Percentiles rank a stretch among this genome's conserved stretches.
Conservation (phyloP, 30 jellyfish, hydroid and myxozoan genomes). For the Catostylus mosaicus region DNA sequence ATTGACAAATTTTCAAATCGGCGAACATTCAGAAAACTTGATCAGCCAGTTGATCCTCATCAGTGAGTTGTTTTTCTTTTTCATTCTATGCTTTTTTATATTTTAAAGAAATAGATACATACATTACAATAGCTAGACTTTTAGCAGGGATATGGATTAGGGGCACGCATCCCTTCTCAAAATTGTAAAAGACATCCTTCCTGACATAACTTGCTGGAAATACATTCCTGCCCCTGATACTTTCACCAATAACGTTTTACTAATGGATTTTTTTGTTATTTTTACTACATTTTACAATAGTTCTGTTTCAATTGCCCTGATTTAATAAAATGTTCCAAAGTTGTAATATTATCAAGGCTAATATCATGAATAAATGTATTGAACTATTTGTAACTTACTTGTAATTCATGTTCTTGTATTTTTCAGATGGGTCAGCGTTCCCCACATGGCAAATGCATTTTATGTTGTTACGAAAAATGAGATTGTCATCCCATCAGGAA, state of each 20-base stretch:
- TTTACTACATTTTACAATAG: too few species aligned
- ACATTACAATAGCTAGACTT: background rate
- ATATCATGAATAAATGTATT: too few species aligned
- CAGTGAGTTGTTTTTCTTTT: conserved; percentile 67
- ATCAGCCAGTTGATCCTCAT: conserved; percentile 95
- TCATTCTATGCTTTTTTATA: too few species aligned
- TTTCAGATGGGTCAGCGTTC: conserved; percentile 99
- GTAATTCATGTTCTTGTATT: background rate
- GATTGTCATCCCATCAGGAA: conserved; percentile 99
- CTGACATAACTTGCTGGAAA: too few species aligned
- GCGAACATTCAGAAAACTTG: conserved; percentile 93
- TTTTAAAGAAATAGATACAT: background rate
- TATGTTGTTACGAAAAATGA: conserved; percentile 97
- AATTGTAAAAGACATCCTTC: too few species aligned
- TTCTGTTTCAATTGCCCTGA: too few species aligned
- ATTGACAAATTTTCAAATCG: conserved; percentile 93
- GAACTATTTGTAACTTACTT: too few species aligned
- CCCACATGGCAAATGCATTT: conserved; percentile 99
- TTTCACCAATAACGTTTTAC: background rate
- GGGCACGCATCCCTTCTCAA: background rate
- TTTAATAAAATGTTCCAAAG: too few species aligned
- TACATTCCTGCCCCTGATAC: background rate
- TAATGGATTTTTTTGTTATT: background rate
- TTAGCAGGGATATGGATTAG: background rate
- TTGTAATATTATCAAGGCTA: too few species aligned